Conservation (phyloP, 30 jellyfish, hydroid and myxozoan genomes). For the Aurelia sp. region DNA sequence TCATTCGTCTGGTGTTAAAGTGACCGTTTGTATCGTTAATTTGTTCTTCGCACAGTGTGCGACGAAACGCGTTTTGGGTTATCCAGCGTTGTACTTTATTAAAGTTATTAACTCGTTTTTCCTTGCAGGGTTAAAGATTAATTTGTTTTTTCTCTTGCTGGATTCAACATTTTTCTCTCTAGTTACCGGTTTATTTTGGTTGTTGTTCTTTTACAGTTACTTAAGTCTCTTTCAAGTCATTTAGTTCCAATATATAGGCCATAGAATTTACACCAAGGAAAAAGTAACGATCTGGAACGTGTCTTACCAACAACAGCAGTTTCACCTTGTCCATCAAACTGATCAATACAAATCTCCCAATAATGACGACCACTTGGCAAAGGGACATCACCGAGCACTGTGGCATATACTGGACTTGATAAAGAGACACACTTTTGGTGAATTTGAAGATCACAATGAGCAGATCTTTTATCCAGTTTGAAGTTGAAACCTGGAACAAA, state of each 20-base stretch:
- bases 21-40: too few species aligned
- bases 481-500: constrained; percentile 48
- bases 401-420: constrained; percentile 73
- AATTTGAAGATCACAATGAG: constrained; percentile 44
- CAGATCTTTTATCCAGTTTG: constrained; percentile 36
- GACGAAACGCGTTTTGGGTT: neutral
- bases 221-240: too few species aligned
- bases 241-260: too few species aligned
- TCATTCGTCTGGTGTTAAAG: too few species aligned
- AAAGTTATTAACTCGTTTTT: too few species aligned
- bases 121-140: too few species aligned
- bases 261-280: too few species aligned
- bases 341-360: constrained; percentile 69
- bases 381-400: constrained; percentile 57
- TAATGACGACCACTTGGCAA: constrained; percentile 62
- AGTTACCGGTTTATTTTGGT: too few species aligned
- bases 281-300: too few species aligned
- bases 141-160: neutral
- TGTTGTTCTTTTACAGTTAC: too few species aligned
- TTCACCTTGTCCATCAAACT: constrained; percentile 64
- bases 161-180: too few species aligned
- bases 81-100: neutral
- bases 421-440: constrained; percentile 19
- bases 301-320: constrained; percentile 77
- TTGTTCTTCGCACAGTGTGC: neutral